A percentile compares a stretch with the other conserved stretches of the same genome.
Conservation (phyloP, 1,140 invertebrate genomes). For the Drosophila littoralis region DNA sequence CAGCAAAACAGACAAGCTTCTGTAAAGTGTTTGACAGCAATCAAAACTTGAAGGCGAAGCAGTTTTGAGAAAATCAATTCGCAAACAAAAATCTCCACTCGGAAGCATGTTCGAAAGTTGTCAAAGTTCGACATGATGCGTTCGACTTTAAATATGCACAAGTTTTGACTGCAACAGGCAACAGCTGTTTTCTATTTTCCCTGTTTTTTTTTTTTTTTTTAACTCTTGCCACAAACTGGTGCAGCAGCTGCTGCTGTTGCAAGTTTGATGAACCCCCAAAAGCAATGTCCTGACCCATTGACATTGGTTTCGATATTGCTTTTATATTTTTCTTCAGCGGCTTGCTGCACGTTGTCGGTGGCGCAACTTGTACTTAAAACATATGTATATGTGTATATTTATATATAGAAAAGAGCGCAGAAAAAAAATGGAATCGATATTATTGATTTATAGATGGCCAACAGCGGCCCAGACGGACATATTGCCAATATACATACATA, state of each 20-base stretch:
- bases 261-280: conserved; percentile 30
- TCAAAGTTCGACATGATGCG: conserved; percentile 1
- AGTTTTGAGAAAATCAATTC: conserved; percentile 1
- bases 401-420: not conserved
- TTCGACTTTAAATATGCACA: not conserved
- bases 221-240: conserved; percentile 5
- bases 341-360: conserved; percentile 8
- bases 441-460: conserved; percentile 58
- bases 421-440: conserved; percentile 59
- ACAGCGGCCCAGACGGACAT: conserved; percentile 30
- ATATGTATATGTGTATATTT: conserved; percentile 7
- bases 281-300: conserved; percentile 41
- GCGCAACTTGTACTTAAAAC: conserved; percentile 17
- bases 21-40: not conserved
- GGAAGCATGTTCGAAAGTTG: not conserved
- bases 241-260: conserved; percentile 20
- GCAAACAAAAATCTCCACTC: not conserved
- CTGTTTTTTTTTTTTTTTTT: no score
- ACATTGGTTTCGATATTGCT: conserved; percentile 33
- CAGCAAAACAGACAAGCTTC: not conserved
- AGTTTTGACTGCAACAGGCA: conserved; percentile 24
- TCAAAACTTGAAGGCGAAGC: not conserved
- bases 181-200: conserved; percentile 20
- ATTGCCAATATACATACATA: conserved; percentile 44
- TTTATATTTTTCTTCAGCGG: conserved; percentile 12